phyloP scores from a whole-genome alignment of 2,888 invertebrate species.

The Cyrtodaria siliqua region DNA sequence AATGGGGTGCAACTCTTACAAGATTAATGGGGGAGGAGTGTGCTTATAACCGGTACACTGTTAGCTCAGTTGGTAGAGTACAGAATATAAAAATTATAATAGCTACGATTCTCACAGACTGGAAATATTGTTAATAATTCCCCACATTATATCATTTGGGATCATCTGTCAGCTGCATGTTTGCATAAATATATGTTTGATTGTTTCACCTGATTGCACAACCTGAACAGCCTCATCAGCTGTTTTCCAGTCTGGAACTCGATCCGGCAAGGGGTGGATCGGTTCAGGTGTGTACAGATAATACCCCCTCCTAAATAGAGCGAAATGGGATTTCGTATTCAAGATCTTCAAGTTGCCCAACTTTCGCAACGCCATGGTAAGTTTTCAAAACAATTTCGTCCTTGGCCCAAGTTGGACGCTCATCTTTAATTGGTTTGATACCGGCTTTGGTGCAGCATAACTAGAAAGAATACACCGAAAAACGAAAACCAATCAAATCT shows the following conservation, averaged over 20 bases:
- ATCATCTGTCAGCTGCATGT: too few species aligned
- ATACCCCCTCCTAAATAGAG: constrained; percentile 31
- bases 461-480: constrained; percentile 4
- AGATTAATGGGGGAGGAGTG: too few species aligned
- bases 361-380: constrained; percentile 37
- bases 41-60: too few species aligned
- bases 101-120: too few species aligned
- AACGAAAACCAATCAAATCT: constrained; percentile 7
- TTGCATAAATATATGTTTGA: too few species aligned
- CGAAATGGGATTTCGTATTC: constrained; percentile 5
- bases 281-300: constrained; percentile 94
- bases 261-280: constrained; percentile 91
- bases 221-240: constrained; percentile 93
- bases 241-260: constrained; percentile 89
- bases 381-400: background rate
- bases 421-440: constrained; percentile 1
- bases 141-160: background rate
- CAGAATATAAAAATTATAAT: too few species aligned
- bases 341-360: constrained; percentile 13
- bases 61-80: too few species aligned
- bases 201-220: constrained; percentile 93
- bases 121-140: too few species aligned
- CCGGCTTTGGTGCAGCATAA: constrained; percentile 4
- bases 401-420: background rate
- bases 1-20: too few species aligned